A percentile compares a stretch with the other conserved stretches of the same genome.
Evolutionary conservation across 1,140 invertebrate species (phyloP).

Genomic region (Amyelois transitella): DNA sequence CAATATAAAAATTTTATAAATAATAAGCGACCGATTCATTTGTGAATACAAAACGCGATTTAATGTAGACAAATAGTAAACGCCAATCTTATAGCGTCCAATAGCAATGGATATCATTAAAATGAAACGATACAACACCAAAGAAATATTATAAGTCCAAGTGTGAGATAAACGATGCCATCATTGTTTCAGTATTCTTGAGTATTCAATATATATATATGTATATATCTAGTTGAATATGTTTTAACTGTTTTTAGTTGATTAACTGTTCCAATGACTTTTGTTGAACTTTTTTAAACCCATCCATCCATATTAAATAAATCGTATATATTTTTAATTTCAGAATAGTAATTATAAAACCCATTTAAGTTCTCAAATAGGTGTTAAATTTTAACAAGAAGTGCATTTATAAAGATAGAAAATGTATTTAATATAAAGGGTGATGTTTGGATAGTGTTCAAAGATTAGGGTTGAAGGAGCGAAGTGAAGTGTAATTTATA

Average conservation of each 20-base stretch:
- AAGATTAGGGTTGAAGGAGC: conserved; percentile 34
- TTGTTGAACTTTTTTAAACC: background rate
- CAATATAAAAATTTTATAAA: background rate
- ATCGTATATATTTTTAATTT: background rate
- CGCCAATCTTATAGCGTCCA: conserved; percentile 64
- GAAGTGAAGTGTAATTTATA: conserved; percentile 41
- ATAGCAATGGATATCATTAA: conserved; percentile 49
- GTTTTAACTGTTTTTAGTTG: background rate
- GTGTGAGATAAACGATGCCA: conserved; percentile 53
- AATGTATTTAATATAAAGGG: conserved; percentile 56
- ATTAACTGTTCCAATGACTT: background rate
- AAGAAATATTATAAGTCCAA: conserved; percentile 60
- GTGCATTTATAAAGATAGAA: conserved; percentile 72
- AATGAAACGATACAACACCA: conserved; percentile 65
- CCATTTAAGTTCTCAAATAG: conserved; percentile 44
- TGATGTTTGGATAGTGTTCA: conserved; percentile 60
- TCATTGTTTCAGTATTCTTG: conserved; percentile 63
- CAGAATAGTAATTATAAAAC: conserved; percentile 1
- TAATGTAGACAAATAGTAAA: conserved; percentile 25
- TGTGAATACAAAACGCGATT: conserved; percentile 17
- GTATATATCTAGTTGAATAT: conserved; percentile 24
- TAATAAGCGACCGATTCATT: conserved; percentile 9
- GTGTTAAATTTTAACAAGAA: conserved; percentile 58
- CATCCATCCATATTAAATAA: background rate
- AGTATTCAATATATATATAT: conserved; percentile 53